Evolutionary conservation across 2,113 vertebrate genomes (phyloP), one percentile per base, ranked within the genome.

Genomic region (Apus apus): DNA sequence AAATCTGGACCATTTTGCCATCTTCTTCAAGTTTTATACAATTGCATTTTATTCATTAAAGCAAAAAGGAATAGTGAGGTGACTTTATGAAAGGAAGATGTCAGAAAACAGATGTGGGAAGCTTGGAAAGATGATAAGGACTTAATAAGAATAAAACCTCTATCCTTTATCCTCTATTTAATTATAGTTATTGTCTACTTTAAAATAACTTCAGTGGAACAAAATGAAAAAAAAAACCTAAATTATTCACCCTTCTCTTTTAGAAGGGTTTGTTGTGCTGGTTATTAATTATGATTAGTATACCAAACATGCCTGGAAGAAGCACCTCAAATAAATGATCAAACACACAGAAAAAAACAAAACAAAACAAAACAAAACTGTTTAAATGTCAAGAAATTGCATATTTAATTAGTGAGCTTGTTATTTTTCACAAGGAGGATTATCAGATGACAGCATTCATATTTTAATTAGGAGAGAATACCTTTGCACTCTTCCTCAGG

Each of bases 401-500:
- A 78, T 74, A 90, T 96, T 96, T 96, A 96, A 97, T 97, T 96
- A 97, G 82, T 3, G 4, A 95, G 87, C 85, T 95, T 95, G 90
- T 96, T 97, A 96, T 92, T 92, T 89, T 77, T 96, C 88, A 92
- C 64, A 93, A 92, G 54, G 67, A 94, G 75, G 60, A 92, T 94
- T 92, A 95, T 90, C 71, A 92, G 87, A 93, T 96, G 96, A 94
- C 95, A 94, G 93, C 73, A 79, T 97, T 96, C 94, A 91, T 93
- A 96, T 90, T 95, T 95, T 97, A 95, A 96, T 97, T 96, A 95
- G 66, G 68, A 95, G 76, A 92, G 56, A 91, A 95, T 96, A 96
- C 78, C 89, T 97, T 94, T 96, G 76, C 81, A 90, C 57, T 88
- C 79, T 84, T 97, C 68, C 62, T 80, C 78, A 89, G 83, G 80